Evolutionary conservation across 2,888 invertebrate genomes (phyloP), one percentile per base, ranked within the genome.

Genomic region (Clunio marinus): DNA sequence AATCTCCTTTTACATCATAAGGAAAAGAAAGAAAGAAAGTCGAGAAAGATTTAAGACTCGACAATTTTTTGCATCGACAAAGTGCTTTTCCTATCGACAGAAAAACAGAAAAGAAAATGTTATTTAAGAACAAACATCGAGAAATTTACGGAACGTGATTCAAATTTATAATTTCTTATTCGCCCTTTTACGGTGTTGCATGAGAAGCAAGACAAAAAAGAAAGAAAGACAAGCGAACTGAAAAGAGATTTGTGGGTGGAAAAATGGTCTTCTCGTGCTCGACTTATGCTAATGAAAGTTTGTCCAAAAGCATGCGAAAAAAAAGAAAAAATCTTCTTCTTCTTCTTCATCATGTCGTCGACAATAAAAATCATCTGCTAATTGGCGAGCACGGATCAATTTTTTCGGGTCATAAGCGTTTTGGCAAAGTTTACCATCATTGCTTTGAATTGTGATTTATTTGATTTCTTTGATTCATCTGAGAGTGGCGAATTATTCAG

Each of bases 121-220:
- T 32, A 35, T 60, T 60, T 32, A 37, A 60, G 37, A 35, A 60
- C 35, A 32, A 60, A 20, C 58, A 58, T 8, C 20, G 10, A 55
- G 22, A 58, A 27, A 27, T 32, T n/a, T 20, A 60, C 22, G 27
- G 20, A 35, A 60, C 60, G 60, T 60, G 60, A 32, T 35, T 60
- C 35, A 60, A 60, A 60, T 60, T 57, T 57, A 57, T 57, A 57
- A 57, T 22, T 51, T 51, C 17, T 15, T 27, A 10, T 24, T 57
- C 57, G n/a, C 25, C 24, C 20, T 27, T 20, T 24, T 20, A 27
- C 27, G 57, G n/a, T 27, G 25, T 27, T 20, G 57, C n/a, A 24
- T n/a, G n/a, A n/a, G n/a, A n/a, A n/a, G n/a, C n/a, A n/a, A n/a
- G n/a, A n/a, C n/a, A n/a, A n/a, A n/a, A n/a, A n/a, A n/a, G n/a